Base-by-base conservation (phyloP, 1,140 invertebrate species). In the Zophobas morio region DNA sequence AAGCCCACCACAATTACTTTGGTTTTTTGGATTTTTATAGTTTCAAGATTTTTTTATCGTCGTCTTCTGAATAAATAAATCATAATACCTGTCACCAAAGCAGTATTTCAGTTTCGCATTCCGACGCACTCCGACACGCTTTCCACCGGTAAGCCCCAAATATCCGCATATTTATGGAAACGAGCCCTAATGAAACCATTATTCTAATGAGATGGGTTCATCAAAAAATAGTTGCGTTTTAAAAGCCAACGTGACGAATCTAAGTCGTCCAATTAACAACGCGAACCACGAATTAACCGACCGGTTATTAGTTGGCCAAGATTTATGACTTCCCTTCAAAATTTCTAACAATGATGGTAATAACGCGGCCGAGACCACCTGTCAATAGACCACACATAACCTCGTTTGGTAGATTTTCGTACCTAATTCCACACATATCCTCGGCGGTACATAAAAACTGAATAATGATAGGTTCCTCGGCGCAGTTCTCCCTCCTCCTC, bases 311-410 rank as follows among this genome's bases (percentile, higher is more conserved):
- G 60, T 74, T 57, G 46, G 37, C 46, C 6, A 66, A 78, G 76
- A 78, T 78, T 78, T 78, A 78, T 74, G 49, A 73, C 76, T 78
- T 74, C 76, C 76, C 71, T 63, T 76, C 42, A 35, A 78, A 78
- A 70, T 78, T 66, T 78, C 76, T 70, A 77, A 73, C 46, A 77
- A 42, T 70, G 34, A 72, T 47, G 70, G 34, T 36, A 6, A 6
- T 34, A 56, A 56, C 20, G 34, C 53, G 20, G 4, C 32, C 6
- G 20, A 46, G 60, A 66, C 60, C 60, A 66, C 51, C 70, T 72
- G 46, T 72, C 46, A 54, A 72, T 54, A 72, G 70, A 72, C 70
- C 70, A 72, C 70, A 72, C 70, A 72, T 51, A 53, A 34, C 46
- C 46, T 47, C 46, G 51, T 49, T 72, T 49, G 51, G 4, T 72